These are phyloP conservation scores for Rhinolophus sinicus DNA, from an alignment of 2,113 vertebrate species.

Conservation along the genomic window DNA sequence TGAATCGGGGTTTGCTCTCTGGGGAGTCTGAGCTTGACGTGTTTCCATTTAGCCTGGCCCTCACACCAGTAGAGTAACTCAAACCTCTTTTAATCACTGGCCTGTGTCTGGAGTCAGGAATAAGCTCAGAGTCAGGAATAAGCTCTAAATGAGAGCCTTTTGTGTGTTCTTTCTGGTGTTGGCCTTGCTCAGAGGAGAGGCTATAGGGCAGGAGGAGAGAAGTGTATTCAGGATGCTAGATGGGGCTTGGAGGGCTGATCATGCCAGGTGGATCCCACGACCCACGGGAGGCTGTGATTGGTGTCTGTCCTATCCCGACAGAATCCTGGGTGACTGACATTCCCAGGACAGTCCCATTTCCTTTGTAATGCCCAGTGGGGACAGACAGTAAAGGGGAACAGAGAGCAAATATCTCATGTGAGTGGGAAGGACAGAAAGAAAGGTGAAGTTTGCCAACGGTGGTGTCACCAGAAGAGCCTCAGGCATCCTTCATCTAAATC, in stretches of 20 bases:
- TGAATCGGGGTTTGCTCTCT: not conserved
- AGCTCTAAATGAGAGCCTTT: not conserved
- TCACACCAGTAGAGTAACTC: not conserved
- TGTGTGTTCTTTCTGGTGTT: not conserved
- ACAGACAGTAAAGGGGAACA: not conserved
- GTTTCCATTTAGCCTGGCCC: not conserved
- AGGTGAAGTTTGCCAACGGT: fast-evolving
- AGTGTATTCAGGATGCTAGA: not conserved
- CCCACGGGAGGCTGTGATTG: fast-evolving
- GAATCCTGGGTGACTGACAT: not conserved
- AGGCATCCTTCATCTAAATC: not conserved
- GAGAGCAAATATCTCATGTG: not conserved
- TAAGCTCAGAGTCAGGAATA: not conserved
- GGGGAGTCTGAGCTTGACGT: not conserved
- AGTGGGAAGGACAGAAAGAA: not conserved
- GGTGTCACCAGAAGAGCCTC: not conserved
- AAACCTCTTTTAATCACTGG: not conserved
- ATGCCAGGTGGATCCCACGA: not conserved
- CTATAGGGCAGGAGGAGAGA: not conserved
- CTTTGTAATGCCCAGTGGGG: not conserved
- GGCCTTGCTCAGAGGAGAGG: not conserved
- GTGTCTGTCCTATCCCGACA: fast-evolving
- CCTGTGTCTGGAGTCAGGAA: not conserved
- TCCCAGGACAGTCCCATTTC: not conserved
- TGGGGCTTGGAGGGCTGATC: not conserved